Conservation (phyloP, 2,888 invertebrate genomes). For the Acleris emargana region DNA sequence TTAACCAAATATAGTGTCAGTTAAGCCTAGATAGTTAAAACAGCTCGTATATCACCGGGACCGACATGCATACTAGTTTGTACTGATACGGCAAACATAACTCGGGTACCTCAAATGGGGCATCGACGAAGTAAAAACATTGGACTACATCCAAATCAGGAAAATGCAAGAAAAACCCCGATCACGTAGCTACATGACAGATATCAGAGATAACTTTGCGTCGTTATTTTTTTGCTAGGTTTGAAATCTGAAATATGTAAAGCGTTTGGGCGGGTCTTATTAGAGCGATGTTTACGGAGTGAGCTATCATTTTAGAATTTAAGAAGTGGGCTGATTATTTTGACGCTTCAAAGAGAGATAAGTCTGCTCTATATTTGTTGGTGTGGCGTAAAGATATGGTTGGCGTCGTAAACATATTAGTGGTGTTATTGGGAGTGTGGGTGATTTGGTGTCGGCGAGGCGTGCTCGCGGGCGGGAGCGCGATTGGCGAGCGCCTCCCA, state of each 20-base stretch:
- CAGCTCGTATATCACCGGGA: conserved; percentile 24
- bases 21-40: conserved; percentile 22
- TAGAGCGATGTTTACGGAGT: conserved; percentile 5
- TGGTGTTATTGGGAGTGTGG: conserved; percentile 38
- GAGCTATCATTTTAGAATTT: conserved; percentile 17
- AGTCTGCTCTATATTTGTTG: conserved; percentile 20
- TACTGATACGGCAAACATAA: conserved; percentile 22
- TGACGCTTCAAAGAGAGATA: conserved; percentile 15
- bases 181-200: conserved; percentile 23
- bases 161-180: conserved; percentile 35
- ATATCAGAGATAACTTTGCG: conserved; percentile 33
- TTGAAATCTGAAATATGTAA: conserved; percentile 33
- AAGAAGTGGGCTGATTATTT: conserved; percentile 16
- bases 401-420: conserved; percentile 31
- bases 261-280: conserved; percentile 20
- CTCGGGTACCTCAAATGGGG: conserved; percentile 15
- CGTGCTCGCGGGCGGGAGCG: conserved; percentile 66
- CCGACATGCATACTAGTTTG: conserved; percentile 20
- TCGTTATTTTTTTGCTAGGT: conserved; percentile 22
- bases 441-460: conserved; percentile 50
- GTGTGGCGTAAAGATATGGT: conserved; percentile 17
- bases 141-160: conserved; percentile 37
- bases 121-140: conserved; percentile 33
- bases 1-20: conserved; percentile 15
- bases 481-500: conserved; percentile 83